Evolutionary conservation across 2,888 invertebrate genomes (phyloP), one percentile per base, ranked within the genome.

Genomic region (Rotaria socialis): DNA sequence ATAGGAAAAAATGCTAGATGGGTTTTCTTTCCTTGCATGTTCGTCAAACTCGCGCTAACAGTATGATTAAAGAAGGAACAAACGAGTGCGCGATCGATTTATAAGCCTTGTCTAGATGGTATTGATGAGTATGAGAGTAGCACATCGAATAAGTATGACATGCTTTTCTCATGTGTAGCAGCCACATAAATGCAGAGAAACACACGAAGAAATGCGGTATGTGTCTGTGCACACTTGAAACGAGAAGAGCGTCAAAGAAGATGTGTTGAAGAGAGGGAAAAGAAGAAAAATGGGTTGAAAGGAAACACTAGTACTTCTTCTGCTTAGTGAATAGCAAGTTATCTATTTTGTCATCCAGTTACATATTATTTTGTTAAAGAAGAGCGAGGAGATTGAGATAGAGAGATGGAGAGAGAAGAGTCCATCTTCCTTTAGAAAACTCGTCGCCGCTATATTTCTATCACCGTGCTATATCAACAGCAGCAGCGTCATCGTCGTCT

Each of bases 241-340:
- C 27, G 8, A 11, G 27, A 60, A 60, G 24, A 60, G n/a, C 58
- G 58, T 60, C 58, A 27, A 60, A 60, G 14, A 58, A 58, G 24
- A 60, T 27, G 58, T 60, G 27, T 60, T 24, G 24, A 60, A 60
- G n/a, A 60, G 58, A 60, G 27, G 58, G n/a, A 60, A 60, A 27
- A 60, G n/a, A 60, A 60, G 58, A 60, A n/a, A n/a, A 60, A n/a
- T 60, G 58, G 58, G n/a, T 60, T 60, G 58, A 60, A 60, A 60
- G 58, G 58, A 60, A 60, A 60, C 58, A 60, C 58, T 60, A 60
- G 58, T 60, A 60, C 58, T 60, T 27, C 58, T 60, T 60, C 58
- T 60, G 27, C 27, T 14, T 60, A 60, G 58, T 60, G 58, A 60
- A 60, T 60, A 14, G 10, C 24, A 60, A 60, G 58, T 60, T 60